Conservation (phyloP, 23 tunicate species). For the Trididemnum clinides region DNA sequence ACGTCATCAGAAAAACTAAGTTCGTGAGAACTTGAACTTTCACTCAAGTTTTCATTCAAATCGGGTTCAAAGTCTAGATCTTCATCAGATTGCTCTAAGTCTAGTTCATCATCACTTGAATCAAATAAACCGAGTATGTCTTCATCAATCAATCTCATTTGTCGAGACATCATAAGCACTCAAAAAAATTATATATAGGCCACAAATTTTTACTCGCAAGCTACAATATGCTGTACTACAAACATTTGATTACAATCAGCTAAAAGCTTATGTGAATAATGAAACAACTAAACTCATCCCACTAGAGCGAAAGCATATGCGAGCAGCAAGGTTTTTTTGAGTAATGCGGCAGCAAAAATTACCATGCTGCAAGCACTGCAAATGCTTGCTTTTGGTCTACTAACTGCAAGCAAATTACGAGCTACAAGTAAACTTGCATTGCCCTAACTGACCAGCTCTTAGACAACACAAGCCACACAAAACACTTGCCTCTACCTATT, state of each 20-base stretch:
- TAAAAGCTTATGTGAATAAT: neutral
- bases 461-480: neutral
- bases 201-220: neutral
- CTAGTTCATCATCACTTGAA: conserved; percentile 34
- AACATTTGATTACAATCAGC: neutral
- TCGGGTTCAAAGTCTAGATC: conserved; percentile 26
- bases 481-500: neutral
- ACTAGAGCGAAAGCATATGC: conserved; percentile 22
- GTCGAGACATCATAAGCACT: neutral
- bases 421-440: conserved; percentile 11
- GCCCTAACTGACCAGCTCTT: neutral
- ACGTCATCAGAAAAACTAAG: conserved; percentile 7
- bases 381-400: conserved; percentile 15
- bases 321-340: conserved; percentile 15
- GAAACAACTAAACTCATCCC: conserved; percentile 2
- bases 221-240: conserved; percentile 5
- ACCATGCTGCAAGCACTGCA: conserved; percentile 10
- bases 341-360: conserved; percentile 8
- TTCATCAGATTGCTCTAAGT: neutral
- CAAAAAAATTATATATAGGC: neutral
- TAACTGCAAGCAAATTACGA: conserved; percentile 15
- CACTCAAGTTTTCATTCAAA: conserved; percentile 17
- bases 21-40: conserved; percentile 30
- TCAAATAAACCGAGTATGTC: conserved; percentile 6
- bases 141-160: neutral